A percentile compares a stretch with the other conserved stretches of the same genome.
phyloP scores from a whole-genome alignment of 2,113 vertebrate genomes.

The Saguinus imperator region DNA sequence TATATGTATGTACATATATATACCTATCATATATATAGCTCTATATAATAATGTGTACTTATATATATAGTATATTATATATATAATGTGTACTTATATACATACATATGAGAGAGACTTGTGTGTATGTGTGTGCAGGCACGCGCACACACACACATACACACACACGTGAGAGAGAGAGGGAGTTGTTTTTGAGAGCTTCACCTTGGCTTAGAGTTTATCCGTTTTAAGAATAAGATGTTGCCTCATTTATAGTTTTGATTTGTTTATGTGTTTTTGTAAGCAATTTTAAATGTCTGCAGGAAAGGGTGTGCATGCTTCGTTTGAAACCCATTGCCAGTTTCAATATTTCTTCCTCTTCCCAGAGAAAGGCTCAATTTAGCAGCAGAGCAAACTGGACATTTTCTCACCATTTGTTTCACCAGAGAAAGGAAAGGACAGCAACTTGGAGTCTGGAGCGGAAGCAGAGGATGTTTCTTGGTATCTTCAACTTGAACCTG shows the following conservation, averaged over 20 bases:
- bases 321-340: not conserved
- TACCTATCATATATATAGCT: not conserved
- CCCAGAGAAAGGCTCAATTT: constrained; percentile 16
- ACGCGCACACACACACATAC: no score
- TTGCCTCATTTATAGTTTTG: constrained; percentile 7
- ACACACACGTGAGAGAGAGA: no score
- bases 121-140: rapidly evolving
- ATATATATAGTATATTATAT: no score
- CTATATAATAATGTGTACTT: no score
- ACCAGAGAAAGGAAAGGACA: constrained; percentile 50
- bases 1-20: not conserved
- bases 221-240: constrained; percentile 37
- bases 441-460: not conserved
- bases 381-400: not conserved
- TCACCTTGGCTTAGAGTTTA: not conserved
- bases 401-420: constrained; percentile 58
- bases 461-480: constrained; percentile 61
- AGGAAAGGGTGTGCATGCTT: constrained; percentile 66
- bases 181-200: not conserved
- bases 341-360: constrained; percentile 45
- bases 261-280: constrained; percentile 29
- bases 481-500: constrained; percentile 58
- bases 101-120: no score
- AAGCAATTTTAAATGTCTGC: constrained; percentile 24
- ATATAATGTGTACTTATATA: no score